phyloP scores from a whole-genome alignment of 2,888 invertebrate genomes.

The Theretra japonica region DNA sequence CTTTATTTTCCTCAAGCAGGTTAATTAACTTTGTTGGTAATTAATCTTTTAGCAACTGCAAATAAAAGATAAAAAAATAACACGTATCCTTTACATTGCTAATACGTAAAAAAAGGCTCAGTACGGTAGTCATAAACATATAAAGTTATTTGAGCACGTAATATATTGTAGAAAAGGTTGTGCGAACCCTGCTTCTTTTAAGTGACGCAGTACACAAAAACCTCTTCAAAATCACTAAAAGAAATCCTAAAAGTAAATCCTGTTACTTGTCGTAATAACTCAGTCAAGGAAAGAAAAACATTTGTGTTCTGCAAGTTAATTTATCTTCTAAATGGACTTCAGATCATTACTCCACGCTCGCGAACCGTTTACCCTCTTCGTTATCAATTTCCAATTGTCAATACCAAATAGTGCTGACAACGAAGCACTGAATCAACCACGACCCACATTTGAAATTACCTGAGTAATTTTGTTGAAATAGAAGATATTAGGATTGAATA shows the following conservation, averaged over 20 bases:
- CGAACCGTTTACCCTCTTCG: not conserved
- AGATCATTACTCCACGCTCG: not conserved
- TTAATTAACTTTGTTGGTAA: no score
- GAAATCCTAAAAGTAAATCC: not conserved
- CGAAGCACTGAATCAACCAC: not conserved
- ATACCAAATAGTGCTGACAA: not conserved
- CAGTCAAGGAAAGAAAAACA: not conserved
- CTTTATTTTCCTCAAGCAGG: no score
- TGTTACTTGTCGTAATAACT: not conserved
- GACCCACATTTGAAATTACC: not conserved
- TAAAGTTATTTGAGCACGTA: not conserved
- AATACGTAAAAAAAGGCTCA: not conserved
- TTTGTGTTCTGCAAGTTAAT: not conserved
- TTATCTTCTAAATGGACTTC: not conserved
- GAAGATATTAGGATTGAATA: not conserved
- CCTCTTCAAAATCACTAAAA: not conserved
- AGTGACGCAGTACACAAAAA: not conserved
- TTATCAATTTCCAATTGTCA: not conserved
- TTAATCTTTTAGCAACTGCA: no score
- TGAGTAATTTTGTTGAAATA: not conserved
- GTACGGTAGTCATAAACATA: not conserved
- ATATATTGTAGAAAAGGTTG: not conserved
- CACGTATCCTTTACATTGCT: no score
- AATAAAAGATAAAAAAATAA: no score
- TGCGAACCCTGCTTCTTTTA: not conserved